phyloP scores from a whole-genome alignment of 2,888 invertebrate species.

The Drosophila engyochracea region DNA sequence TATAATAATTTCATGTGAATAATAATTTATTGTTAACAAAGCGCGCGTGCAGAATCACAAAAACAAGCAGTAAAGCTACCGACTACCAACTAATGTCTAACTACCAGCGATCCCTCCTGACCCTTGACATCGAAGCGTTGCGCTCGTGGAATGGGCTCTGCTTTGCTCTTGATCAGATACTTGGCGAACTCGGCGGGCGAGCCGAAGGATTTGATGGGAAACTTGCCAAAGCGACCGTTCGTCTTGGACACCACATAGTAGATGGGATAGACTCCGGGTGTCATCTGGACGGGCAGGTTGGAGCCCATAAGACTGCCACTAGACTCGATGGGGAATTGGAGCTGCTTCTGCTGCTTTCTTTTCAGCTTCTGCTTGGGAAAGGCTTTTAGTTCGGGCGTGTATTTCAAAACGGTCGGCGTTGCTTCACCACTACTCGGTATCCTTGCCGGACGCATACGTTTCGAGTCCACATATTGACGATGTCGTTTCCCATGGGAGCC shows the following conservation, averaged over 20 bases:
- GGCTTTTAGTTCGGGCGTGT: conserved; percentile 64
- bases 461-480: conserved; percentile 69
- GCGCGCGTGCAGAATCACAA: conserved; percentile 47
- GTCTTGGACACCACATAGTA: conserved; percentile 82
- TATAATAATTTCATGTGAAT: conserved; percentile 53
- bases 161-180: conserved; percentile 78
- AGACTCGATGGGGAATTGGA: conserved; percentile 74
- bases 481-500: conserved; percentile 41
- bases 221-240: conserved; percentile 83
- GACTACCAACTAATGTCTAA: conserved; percentile 26
- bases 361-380: conserved; percentile 72
- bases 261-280: conserved; percentile 83
- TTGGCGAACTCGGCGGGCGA: conserved; percentile 79
- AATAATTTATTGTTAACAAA: conserved; percentile 59
- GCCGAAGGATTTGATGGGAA: conserved; percentile 81
- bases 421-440: conserved; percentile 47
- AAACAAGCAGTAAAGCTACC: conserved; percentile 54
- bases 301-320: conserved; percentile 42
- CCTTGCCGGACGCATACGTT: conserved; percentile 62
- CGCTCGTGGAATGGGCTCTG: conserved; percentile 61
- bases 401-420: conserved; percentile 65
- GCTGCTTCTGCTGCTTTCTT: conserved; percentile 74
- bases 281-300: conserved; percentile 74
- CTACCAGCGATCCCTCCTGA: conserved; percentile 22
- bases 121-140: conserved; percentile 55